phyloP scores from a whole-genome alignment of 2,797 vertebrate genomes.

The Malacoctenus gilli region DNA sequence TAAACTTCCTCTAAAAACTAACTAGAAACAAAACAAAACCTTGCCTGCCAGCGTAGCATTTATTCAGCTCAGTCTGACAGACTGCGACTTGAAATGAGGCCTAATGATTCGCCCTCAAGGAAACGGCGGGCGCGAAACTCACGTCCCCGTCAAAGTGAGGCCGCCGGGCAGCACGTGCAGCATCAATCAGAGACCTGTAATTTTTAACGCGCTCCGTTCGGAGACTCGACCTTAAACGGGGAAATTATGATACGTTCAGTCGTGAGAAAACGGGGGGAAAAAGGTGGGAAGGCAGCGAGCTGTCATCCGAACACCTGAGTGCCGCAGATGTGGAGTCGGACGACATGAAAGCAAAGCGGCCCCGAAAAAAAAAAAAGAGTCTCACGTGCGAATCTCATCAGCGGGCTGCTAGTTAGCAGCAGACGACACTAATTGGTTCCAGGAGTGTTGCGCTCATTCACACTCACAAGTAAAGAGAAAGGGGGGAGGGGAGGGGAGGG shows the following conservation, averaged over 20 bases:
- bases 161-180: constrained; percentile 41
- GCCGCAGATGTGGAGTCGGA: constrained; percentile 87
- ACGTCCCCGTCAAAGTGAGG: constrained; percentile 52
- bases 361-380: no score
- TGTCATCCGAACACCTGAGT: constrained; percentile 89
- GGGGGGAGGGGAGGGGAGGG: constrained; percentile 48
- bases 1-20: no score
- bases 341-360: constrained; percentile 81
- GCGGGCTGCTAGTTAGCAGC: constrained; percentile 80
- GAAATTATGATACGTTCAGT: constrained; percentile 43
- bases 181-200: constrained; percentile 52
- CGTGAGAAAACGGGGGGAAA: constrained; percentile 39
- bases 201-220: neutral
- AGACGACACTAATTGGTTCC: constrained; percentile 97
- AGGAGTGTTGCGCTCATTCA: constrained; percentile 85
- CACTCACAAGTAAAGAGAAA: constrained; percentile 77
- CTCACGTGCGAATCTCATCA: constrained; percentile 97
- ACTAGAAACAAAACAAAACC: no score
- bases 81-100: constrained; percentile 59
- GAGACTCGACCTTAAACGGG: neutral
- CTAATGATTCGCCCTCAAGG: constrained; percentile 63
- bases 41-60: constrained; percentile 68
- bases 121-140: constrained; percentile 46
- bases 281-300: constrained; percentile 33
- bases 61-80: constrained; percentile 60